These are phyloP conservation scores for Albula glossodonta DNA, from an alignment of 2,113 vertebrate genomes.

Conservation along the genomic window DNA sequence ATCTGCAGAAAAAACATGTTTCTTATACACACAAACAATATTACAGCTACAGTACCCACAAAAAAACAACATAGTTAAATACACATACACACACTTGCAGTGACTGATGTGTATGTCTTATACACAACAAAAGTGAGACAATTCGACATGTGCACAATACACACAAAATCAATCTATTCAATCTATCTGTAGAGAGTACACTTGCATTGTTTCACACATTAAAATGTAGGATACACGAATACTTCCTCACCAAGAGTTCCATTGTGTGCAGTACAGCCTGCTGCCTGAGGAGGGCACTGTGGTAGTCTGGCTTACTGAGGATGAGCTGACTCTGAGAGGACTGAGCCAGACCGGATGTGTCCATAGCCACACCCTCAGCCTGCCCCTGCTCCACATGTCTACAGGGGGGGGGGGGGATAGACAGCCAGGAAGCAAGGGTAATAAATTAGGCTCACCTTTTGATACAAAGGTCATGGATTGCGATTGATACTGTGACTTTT, in stretches of 20 bases:
- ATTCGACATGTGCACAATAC: background rate
- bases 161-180: background rate
- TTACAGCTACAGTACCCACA: background rate
- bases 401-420: background rate
- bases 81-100: background rate
- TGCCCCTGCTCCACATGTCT: constrained; percentile 64
- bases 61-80: background rate
- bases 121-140: background rate
- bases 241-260: constrained; percentile 60
- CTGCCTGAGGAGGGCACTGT: constrained; percentile 56
- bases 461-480: too few relatives aligned
- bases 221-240: background rate
- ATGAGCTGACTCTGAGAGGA: constrained; percentile 70
- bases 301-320: constrained; percentile 69
- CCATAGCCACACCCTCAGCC: constrained; percentile 47
- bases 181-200: background rate
- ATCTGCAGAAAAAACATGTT: constrained; percentile 52
- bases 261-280: constrained; percentile 56
- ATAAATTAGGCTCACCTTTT: too few relatives aligned
- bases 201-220: background rate
- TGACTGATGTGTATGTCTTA: too few relatives aligned
- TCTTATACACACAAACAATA: background rate
- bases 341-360: constrained; percentile 48
- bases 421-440: background rate
- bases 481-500: too few relatives aligned